Evolutionary conservation across 2,113 vertebrate genomes (phyloP), one percentile per base, ranked within the genome.

Genomic region (Tonatia bakeri): DNA sequence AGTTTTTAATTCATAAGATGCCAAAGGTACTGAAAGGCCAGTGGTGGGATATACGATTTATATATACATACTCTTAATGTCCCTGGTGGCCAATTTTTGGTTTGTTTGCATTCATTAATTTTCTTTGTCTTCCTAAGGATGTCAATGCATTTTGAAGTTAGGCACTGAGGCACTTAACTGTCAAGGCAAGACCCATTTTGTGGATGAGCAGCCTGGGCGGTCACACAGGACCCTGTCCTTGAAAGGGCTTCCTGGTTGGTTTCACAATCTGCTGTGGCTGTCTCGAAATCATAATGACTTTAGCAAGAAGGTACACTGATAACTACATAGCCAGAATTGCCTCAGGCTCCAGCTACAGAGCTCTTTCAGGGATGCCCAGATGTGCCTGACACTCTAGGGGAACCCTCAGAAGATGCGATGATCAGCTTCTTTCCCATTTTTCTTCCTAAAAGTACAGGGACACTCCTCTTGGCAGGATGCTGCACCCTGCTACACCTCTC

Each of bases 241-340:
- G 12, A 56, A 40, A 80, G 70, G 28, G 22, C 19, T 45, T 13
- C 3, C 8, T 1, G 16, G 31, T 38, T 70, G 28, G 31, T n/a
- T 92, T 85, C 19, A 28, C 5, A 52, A 17, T 91, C 65, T 77
- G 17, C 40, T 47, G 17, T 36, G 40, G 38, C 20, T 36, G 24
- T 13, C 70, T 24, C 54, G 81, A 95, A 90, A 87, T 36, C 22
- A 20, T 33, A 76, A 47, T 8, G 5, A 45, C 40, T 92, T 81
- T 52, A 47, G 81, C 28, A 87, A 38, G 7, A 52, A 61, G 54
- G 38, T 10, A 43, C 14, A 4, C 26, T 91, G 59, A 89, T 24
- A 64, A 83, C 54, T 22, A n/a, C 1, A 1, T 12, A 90, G 36
- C 20, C 0, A 2, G 43, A 47, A 28, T 7, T 54, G 40, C 31